Evolutionary conservation across 2,113 vertebrate species (phyloP).

Genomic region (Pygoscelis adeliae): DNA sequence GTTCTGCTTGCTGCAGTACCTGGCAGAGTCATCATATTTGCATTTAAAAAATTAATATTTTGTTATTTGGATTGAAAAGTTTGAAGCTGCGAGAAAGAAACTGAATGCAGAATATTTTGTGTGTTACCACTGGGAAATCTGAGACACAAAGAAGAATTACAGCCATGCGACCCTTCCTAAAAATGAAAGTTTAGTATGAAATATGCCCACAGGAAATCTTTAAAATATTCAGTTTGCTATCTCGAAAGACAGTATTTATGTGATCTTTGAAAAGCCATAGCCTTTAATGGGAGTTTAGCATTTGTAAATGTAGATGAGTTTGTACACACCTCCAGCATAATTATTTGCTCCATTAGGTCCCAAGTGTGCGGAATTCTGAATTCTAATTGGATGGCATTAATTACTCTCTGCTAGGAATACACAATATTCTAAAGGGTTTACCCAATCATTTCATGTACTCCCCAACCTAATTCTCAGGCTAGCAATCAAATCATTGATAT

Average conservation of each 20-base stretch:
- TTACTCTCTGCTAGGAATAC: not conserved
- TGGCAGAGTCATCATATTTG: not conserved
- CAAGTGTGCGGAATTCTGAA: not conserved
- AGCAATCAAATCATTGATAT: not conserved
- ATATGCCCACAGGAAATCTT: slow-evolving; percentile 11
- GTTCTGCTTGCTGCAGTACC: not conserved
- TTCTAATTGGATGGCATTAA: slow-evolving; percentile 34
- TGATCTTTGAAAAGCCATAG: slow-evolving; percentile 13
- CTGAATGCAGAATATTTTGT: not conserved
- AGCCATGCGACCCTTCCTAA: not conserved
- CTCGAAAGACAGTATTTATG: not conserved
- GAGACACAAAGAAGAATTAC: slow-evolving; percentile 11
- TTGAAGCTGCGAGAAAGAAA: not conserved
- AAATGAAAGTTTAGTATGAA: slow-evolving; percentile 13
- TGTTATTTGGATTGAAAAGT: not conserved
- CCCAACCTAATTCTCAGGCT: not conserved
- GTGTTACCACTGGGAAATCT: not conserved
- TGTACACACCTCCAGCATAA: slow-evolving; percentile 17
- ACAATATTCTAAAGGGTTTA: not conserved
- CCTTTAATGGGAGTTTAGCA: slow-evolving; percentile 7
- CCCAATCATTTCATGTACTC: not conserved
- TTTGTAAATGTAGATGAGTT: slow-evolving; percentile 27
- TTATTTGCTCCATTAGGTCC: slow-evolving; percentile 41
- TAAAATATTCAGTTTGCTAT: slow-evolving; percentile 31
- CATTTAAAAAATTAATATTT: not conserved